A percentile compares a stretch with the other conserved stretches of the same genome.
Conservation (phyloP, 2,113 vertebrate species). For the Xerus inauris region DNA sequence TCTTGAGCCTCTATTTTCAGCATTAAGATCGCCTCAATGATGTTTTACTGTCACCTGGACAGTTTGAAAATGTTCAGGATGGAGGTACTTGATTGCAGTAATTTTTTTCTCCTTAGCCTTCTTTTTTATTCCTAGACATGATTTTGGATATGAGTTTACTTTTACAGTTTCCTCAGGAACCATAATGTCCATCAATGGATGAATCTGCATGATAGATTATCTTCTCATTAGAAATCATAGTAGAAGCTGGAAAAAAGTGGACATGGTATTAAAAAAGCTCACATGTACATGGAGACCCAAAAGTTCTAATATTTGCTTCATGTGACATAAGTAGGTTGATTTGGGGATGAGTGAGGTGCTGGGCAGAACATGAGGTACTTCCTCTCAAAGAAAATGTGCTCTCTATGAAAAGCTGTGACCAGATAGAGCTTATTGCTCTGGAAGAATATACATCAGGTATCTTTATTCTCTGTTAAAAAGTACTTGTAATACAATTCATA, state of each 20-base stretch:
- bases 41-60: constrained; percentile 26
- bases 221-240: background rate
- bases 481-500: constrained; percentile 10
- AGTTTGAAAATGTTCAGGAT: background rate
- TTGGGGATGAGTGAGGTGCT: background rate
- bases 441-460: background rate
- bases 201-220: background rate
- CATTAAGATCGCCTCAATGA: background rate
- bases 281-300: background rate
- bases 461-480: background rate
- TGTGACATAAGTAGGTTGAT: background rate
- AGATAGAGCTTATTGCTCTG: background rate
- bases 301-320: background rate
- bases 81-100: background rate
- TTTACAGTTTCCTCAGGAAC: background rate
- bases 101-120: background rate
- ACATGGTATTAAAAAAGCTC: background rate
- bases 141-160: background rate
- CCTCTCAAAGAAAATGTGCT: background rate
- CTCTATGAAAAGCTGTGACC: background rate
- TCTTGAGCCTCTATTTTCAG: constrained; percentile 15
- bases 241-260: background rate
- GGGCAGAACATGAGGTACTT: background rate
- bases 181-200: background rate
- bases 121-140: background rate